Conservation (phyloP, 2,113 vertebrate species). For the Anser cygnoides region DNA sequence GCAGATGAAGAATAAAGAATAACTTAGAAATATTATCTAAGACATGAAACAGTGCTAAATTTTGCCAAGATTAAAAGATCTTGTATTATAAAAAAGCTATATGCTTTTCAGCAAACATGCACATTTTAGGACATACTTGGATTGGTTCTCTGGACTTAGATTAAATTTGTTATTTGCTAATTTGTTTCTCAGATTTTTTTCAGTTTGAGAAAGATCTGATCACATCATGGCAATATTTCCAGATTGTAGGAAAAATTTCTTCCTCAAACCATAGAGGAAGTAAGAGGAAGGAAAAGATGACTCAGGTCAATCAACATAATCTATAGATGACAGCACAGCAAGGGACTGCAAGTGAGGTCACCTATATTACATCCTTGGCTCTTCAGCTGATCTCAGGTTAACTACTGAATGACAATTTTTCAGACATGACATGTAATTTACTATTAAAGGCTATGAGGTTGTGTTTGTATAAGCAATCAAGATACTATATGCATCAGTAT, state of each 20-base stretch:
- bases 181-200: conserved; percentile 61
- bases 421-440: background rate
- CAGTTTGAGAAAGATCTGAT: conserved; percentile 33
- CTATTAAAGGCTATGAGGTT: background rate
- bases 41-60: conserved; percentile 2
- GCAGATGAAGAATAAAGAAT: background rate
- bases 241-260: background rate
- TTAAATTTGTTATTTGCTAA: conserved; percentile 7
- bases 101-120: background rate
- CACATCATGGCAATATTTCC: conserved; percentile 27
- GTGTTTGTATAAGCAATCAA: background rate
- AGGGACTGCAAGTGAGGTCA: background rate
- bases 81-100: background rate
- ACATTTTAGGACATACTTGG: background rate
- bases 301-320: background rate
- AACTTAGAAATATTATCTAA: background rate
- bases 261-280: background rate
- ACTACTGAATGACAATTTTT: background rate
- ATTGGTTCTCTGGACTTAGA: conserved; percentile 39
- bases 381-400: background rate
- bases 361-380: background rate
- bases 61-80: conserved; percentile 4
- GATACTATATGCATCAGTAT: background rate
- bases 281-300: background rate
- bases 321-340: background rate